Conservation (phyloP, 1,140 invertebrate genomes). For the Lycorma delicatula region DNA sequence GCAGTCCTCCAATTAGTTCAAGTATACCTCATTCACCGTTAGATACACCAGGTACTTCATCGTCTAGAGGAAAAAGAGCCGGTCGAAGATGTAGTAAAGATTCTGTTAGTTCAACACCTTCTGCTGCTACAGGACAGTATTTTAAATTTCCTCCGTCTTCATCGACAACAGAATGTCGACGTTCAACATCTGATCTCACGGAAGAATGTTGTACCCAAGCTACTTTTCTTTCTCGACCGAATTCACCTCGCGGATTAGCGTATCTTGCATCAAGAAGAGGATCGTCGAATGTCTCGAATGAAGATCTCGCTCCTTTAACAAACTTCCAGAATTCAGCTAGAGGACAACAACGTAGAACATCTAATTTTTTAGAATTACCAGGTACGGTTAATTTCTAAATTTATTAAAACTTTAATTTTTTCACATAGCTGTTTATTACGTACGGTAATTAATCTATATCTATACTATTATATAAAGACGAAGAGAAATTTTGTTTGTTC, state of each 20-base stretch:
- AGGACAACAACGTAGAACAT: slow-evolving; percentile 64
- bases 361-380: slow-evolving; percentile 78
- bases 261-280: slow-evolving; percentile 65
- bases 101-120: neutral
- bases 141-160: neutral
- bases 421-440: too few relatives aligned
- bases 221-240: slow-evolving; percentile 15
- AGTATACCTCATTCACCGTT: neutral
- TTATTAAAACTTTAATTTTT: too few relatives aligned
- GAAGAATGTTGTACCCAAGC: slow-evolving; percentile 4
- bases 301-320: slow-evolving; percentile 61
- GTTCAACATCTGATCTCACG: neutral
- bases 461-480: too few relatives aligned
- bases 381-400: too few relatives aligned
- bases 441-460: too few relatives aligned
- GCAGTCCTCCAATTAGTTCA: neutral
- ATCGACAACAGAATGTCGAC: neutral
- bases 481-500: too few relatives aligned
- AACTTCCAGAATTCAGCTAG: slow-evolving; percentile 65
- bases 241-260: slow-evolving; percentile 37
- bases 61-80: neutral
- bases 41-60: neutral
- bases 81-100: neutral
- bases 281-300: slow-evolving; percentile 50
- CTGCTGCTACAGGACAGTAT: neutral